phyloP scores from a whole-genome alignment of 1,140 invertebrate species.

The Magallana gigas region DNA sequence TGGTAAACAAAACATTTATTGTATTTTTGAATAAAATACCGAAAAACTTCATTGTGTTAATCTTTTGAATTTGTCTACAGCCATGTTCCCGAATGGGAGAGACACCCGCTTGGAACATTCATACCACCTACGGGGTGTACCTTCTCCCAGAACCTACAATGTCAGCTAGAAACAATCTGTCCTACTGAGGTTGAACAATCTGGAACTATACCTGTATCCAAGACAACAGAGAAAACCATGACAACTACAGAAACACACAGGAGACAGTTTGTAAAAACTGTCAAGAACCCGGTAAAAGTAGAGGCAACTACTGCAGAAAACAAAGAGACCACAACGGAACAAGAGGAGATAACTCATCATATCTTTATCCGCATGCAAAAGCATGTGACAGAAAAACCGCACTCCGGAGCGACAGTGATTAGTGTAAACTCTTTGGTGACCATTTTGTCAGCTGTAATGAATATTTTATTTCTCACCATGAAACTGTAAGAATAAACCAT shows the following conservation, averaged over 20 bases:
- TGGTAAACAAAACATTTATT: too few species aligned
- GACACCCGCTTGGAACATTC: background rate
- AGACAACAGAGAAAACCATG: background rate
- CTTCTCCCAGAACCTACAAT: background rate
- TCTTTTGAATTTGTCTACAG: background rate
- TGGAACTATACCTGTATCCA: background rate
- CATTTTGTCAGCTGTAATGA: too few species aligned
- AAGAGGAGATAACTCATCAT: background rate
- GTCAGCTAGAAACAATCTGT: background rate
- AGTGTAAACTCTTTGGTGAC: too few species aligned
- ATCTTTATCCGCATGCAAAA: background rate
- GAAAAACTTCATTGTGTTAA: too few species aligned
- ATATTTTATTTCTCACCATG: too few species aligned
- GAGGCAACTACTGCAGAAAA: too few species aligned
- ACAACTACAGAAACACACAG: too few species aligned
- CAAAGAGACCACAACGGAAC: background rate
- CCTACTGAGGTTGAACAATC: background rate
- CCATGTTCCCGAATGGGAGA: conserved; percentile 6
- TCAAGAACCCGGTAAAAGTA: too few species aligned
- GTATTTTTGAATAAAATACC: too few species aligned
- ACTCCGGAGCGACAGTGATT: too few species aligned
- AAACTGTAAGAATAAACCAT: too few species aligned
- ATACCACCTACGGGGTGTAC: background rate
- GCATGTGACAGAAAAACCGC: background rate
- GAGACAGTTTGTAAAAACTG: too few species aligned